A percentile compares a stretch with the other conserved stretches of the same genome.
Conservation (phyloP, 2,797 vertebrate species). For the Otolemur crassicaudatus region DNA sequence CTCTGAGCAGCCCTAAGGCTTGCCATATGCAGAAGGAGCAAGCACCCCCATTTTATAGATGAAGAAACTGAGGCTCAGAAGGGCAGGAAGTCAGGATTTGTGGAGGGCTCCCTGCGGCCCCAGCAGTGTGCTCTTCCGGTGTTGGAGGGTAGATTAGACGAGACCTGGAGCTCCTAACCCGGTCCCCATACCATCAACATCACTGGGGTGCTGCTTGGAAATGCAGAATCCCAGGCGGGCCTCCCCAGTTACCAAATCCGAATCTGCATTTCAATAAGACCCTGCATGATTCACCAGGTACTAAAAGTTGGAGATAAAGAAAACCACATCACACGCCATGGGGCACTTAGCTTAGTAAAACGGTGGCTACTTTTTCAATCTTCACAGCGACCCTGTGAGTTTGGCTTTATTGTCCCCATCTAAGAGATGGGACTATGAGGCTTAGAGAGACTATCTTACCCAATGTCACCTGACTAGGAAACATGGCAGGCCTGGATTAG, state of each 20-base stretch:
- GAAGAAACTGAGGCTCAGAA: not conserved
- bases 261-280: not conserved
- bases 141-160: not conserved
- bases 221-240: not conserved
- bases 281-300: fast-evolving
- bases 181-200: not conserved
- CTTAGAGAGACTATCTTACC: not conserved
- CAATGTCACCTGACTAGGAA: not conserved
- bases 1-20: not conserved
- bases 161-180: fast-evolving
- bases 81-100: not conserved
- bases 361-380: not conserved
- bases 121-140: fast-evolving
- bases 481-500: not conserved
- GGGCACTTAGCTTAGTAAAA: not conserved
- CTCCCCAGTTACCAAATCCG: not conserved
- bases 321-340: fast-evolving
- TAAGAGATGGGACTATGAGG: not conserved
- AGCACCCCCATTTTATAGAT: not conserved
- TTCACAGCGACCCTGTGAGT: fast-evolving
- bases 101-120: fast-evolving
- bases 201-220: not conserved
- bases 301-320: not conserved
- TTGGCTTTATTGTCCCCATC: not conserved
- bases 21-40: not conserved